Conservation (phyloP, 2,113 vertebrate genomes). For the Aphyosemion australe region DNA sequence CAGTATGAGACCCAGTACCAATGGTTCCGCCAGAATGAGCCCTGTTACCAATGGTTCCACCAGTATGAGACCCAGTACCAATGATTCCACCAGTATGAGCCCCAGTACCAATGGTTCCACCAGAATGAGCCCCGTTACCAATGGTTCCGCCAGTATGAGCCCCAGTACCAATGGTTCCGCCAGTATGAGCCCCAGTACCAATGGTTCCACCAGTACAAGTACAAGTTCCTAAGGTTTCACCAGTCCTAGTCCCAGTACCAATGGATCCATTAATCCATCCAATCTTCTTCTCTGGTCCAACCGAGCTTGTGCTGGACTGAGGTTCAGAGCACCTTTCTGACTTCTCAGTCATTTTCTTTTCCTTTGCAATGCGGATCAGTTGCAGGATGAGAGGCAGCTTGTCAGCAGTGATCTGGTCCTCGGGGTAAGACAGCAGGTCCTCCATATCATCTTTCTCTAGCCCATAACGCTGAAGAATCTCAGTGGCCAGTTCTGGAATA, state of each 20-base stretch:
- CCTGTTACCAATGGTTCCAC: no score
- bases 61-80: no score
- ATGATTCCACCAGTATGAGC: not conserved
- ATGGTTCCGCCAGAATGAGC: no score
- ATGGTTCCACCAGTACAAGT: no score
- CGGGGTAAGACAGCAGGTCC: slow-evolving; percentile 5
- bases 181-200: no score
- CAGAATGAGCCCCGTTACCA: no score
- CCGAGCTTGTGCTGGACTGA: not conserved
- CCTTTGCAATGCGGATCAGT: not conserved
- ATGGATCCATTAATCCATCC: no score
- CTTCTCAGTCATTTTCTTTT: not conserved
- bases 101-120: no score
- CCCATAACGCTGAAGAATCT: slow-evolving; percentile 1
- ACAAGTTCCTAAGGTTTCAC: no score
- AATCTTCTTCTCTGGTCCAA: not conserved
- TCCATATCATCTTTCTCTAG: slow-evolving; percentile 7
- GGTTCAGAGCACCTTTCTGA: not conserved
- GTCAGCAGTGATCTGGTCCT: not conserved
- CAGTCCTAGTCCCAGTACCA: not conserved
- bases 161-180: no score
- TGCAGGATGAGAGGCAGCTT: not conserved
- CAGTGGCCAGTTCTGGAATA: not conserved
- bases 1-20: no score
- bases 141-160: no score